Conservation (phyloP, 1,140 invertebrate species). For the Hyphantria cunea region DNA sequence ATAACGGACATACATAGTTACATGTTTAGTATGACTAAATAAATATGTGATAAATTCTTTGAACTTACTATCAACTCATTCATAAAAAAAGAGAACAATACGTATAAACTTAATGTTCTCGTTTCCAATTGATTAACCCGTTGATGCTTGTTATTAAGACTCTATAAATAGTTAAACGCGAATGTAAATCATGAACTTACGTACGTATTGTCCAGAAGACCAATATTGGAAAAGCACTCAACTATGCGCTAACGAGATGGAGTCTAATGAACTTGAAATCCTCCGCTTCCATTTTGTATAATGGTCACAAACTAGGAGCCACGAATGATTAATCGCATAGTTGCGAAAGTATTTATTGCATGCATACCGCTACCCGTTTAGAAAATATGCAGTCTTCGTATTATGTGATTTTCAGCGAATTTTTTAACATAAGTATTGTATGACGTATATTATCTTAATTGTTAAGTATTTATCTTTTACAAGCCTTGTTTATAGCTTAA, state of each 20-base stretch:
- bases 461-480: too few species aligned
- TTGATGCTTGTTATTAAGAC: conserved; percentile 17
- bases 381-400: neutral
- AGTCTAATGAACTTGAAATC: conserved; percentile 79
- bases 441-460: too few species aligned
- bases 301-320: conserved; percentile 59
- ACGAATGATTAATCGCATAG: conserved; percentile 38
- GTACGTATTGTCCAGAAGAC: conserved; percentile 67
- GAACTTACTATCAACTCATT: too few species aligned
- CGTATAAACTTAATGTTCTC: too few species aligned
- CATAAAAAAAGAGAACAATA: too few species aligned
- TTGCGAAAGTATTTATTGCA: neutral
- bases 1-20: too few species aligned
- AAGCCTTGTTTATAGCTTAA: too few species aligned
- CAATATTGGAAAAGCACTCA: conserved; percentile 76
- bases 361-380: neutral
- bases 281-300: conserved; percentile 74
- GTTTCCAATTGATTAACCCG: conserved; percentile 6
- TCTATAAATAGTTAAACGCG: conserved; percentile 19
- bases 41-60: too few species aligned
- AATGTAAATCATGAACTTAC: conserved; percentile 44
- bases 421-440: too few species aligned
- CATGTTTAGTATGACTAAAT: too few species aligned
- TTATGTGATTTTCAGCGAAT: neutral
- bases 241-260: conserved; percentile 74